These are phyloP conservation scores for Prosapia bicincta DNA, from an alignment of 2,888 invertebrate genomes.

Conservation along the genomic window DNA sequence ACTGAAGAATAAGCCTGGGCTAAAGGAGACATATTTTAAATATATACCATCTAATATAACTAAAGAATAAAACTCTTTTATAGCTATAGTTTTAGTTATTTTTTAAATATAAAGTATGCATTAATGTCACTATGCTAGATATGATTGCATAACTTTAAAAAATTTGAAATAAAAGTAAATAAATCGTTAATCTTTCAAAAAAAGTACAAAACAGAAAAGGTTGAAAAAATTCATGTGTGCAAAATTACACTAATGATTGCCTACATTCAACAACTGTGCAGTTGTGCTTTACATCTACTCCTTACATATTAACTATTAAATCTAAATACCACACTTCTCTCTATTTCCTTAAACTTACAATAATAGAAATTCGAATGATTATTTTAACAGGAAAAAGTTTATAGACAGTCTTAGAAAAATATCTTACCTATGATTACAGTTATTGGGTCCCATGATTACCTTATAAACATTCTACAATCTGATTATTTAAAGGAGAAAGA, in stretches of 20 bases:
- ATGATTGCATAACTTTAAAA: no score
- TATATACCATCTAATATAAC: no score
- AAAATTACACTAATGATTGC: background rate
- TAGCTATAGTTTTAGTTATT: no score
- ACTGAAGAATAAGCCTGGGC: no score
- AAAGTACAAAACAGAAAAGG: background rate
- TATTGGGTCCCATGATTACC: background rate
- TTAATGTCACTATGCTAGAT: no score
- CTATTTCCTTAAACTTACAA: background rate
- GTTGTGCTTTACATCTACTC: background rate
- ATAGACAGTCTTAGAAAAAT: background rate
- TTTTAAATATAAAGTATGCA: no score
- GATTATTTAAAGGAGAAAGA: background rate
- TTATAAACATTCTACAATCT: background rate
- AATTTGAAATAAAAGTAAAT: no score
- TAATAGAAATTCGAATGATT: background rate
- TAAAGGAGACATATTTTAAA: no score
- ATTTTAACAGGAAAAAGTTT: background rate
- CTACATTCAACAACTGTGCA: background rate
- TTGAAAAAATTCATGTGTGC: background rate
- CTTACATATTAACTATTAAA: background rate
- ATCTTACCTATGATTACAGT: background rate
- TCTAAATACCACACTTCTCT: background rate
- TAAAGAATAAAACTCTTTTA: no score
- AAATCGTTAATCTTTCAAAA: no score